These are phyloP conservation scores for Fratercula arctica DNA, from an alignment of 2,797 vertebrate genomes.

Conservation along the genomic window DNA sequence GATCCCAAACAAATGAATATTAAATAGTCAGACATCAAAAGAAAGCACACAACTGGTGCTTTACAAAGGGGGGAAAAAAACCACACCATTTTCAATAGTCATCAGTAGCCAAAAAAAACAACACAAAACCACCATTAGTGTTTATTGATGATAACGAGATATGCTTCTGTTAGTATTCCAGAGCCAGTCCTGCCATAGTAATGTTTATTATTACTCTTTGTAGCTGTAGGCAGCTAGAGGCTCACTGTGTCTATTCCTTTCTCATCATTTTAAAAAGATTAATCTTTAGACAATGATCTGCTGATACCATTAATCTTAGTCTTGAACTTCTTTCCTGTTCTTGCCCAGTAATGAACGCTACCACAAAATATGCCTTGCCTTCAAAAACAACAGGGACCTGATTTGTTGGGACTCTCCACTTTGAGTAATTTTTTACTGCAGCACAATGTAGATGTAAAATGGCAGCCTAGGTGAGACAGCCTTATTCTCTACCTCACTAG, in stretches of 20 bases:
- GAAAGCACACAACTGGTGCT: slow-evolving; percentile 41
- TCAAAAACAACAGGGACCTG: slow-evolving; percentile 28
- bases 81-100: slow-evolving; percentile 57
- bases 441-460: background rate
- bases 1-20: slow-evolving; percentile 58
- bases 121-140: slow-evolving; percentile 59
- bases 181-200: slow-evolving; percentile 29
- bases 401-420: background rate
- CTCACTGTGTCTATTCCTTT: slow-evolving; percentile 62
- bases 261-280: slow-evolving; percentile 73
- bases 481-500: background rate
- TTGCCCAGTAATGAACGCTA: slow-evolving; percentile 38
- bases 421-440: background rate
- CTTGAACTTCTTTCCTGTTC: slow-evolving; percentile 54
- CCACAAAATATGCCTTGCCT: slow-evolving; percentile 11
- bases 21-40: slow-evolving; percentile 43
- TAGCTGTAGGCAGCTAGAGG: slow-evolving; percentile 68
- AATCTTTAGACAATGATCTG: slow-evolving; percentile 74
- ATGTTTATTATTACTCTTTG: slow-evolving; percentile 70
- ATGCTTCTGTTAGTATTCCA: slow-evolving; percentile 65
- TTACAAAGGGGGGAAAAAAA: slow-evolving; percentile 5
- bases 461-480: background rate
- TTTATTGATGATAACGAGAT: slow-evolving; percentile 71
- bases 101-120: slow-evolving; percentile 61
- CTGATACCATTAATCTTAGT: slow-evolving; percentile 64